phyloP scores from a whole-genome alignment of 1,140 invertebrate species.

The Oreohelix idahoensis region DNA sequence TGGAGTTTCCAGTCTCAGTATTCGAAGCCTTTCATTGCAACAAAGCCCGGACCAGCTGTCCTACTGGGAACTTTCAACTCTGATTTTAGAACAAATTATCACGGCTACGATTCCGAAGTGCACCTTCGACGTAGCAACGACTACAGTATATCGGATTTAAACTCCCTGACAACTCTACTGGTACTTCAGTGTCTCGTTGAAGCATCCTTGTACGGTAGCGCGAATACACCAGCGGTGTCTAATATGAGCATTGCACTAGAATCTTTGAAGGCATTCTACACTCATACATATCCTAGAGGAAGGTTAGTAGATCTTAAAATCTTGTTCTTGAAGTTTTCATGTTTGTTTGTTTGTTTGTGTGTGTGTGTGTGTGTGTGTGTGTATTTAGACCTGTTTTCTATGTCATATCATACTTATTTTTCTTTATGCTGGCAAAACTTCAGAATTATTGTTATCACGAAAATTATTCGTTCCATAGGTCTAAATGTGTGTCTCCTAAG shows the following conservation, averaged over 20 bases:
- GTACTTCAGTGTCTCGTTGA: not conserved
- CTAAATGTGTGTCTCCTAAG: too few relatives aligned
- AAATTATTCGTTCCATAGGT: too few relatives aligned
- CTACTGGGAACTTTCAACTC: not conserved
- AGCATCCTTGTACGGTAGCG: not conserved
- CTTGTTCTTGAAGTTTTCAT: not conserved
- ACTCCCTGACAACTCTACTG: not conserved
- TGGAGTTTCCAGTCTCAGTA: not conserved
- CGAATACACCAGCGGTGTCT: not conserved
- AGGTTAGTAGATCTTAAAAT: conserved; percentile 2
- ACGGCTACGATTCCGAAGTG: not conserved
- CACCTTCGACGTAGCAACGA: not conserved
- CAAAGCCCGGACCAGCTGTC: not conserved
- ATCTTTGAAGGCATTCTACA: conserved; percentile 8
- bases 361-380: too few relatives aligned
- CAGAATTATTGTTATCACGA: too few relatives aligned
- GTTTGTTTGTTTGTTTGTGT: too few relatives aligned
- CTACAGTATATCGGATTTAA: not conserved
- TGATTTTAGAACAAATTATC: not conserved
- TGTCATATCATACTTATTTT: too few relatives aligned
- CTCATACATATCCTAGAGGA: not conserved
- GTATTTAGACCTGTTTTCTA: too few relatives aligned
- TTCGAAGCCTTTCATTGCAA: not conserved
- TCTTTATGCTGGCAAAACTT: too few relatives aligned
- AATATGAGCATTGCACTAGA: not conserved